Evolutionary conservation across 2,113 vertebrate species (phyloP), one percentile per base, ranked within the genome.

Genomic region (Calypte anna): DNA sequence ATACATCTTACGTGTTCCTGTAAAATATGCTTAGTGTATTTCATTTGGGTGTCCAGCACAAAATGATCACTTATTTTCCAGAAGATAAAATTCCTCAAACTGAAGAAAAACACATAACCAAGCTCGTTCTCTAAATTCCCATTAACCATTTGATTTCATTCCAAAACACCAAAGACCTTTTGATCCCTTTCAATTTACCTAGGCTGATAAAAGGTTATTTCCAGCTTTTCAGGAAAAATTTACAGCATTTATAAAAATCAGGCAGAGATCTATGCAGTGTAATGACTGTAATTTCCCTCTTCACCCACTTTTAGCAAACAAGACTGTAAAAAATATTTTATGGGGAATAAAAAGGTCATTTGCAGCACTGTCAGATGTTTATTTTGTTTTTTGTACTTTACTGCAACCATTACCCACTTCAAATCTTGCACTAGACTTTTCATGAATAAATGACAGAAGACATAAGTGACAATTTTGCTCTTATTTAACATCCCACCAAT

Each of bases 381-480:
- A 54, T 78, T 95, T 87, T 88, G 50, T 53, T 11, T 59, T 85
- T 75, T 79, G 40, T 57, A 19, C 62, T 80, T 90, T 91, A 92
- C 24, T 44, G 57, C 64, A 95, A 70, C n/a, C 36, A 85, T n/a
- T 64, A 33, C 25, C 90, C 69, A 85, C 40, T 75, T 76, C 67
- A 89, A 82, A 38, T 30, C 68, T 66, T 57, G 23, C 48, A 46
- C 15, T 66, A 74, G 54, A 84, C 73, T 28, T 85, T 68, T 88
- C 53, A n/a, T 62, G 67, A 88, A 1, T 23, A 76, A 89, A 10
- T 59, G 46, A 76, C 43, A 46, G 51, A 83, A 78, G 27, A 70
- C 11, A 0, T 15, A 88, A 86, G 53, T 55, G 72, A 70, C 70
- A 67, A n/a, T 70, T 89, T 86, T 80, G 43, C 14, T 73, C 31